A percentile compares a stretch with the other conserved stretches of the same genome.
These are phyloP conservation scores for Pseudoips prasinana DNA, from an alignment of 2,888 invertebrate species.

Conservation along the genomic window DNA sequence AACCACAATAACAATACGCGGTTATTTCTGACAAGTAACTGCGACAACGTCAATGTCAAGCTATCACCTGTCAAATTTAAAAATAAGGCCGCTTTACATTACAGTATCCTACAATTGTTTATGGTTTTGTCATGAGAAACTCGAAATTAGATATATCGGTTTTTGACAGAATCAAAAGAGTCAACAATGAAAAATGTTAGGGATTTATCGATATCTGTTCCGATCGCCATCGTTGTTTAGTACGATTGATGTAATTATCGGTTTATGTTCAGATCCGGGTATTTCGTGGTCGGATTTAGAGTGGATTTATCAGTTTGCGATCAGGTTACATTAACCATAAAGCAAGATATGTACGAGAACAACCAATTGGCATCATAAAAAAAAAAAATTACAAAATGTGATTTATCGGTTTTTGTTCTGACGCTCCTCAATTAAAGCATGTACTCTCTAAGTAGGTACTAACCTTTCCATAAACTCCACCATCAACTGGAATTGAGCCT, in stretches of 20 bases:
- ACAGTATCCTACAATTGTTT: constrained; percentile 2
- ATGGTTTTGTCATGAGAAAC: constrained; percentile 3
- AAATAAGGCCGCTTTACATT: constrained; percentile 3
- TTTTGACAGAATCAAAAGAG: constrained; percentile 6
- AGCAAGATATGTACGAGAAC: constrained; percentile 8
- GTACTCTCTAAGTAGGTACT: no score
- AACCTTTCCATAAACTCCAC: no score
- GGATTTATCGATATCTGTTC: constrained; percentile 11
- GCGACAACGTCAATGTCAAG: constrained; percentile 4
- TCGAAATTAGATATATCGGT: constrained; percentile 6
- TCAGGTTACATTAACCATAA: constrained; percentile 8
- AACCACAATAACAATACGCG: constrained; percentile 3
- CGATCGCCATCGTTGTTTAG: constrained; percentile 7
- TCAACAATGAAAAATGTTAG: constrained; percentile 5
- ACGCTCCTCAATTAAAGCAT: background rate
- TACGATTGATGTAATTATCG: constrained; percentile 3
- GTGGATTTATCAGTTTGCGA: constrained; percentile 10
- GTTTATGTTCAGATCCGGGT: constrained; percentile 7
- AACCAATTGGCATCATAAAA: constrained; percentile 8
- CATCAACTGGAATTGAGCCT: no score
- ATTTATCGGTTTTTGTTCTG: constrained; percentile 3
- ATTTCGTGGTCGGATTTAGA: constrained; percentile 12
- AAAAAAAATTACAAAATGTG: constrained; percentile 3
- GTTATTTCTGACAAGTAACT: constrained; percentile 4
- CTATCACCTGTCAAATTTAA: constrained; percentile 5